Conservation (phyloP, 2,888 invertebrate genomes). For the Strigamia crassipes region DNA sequence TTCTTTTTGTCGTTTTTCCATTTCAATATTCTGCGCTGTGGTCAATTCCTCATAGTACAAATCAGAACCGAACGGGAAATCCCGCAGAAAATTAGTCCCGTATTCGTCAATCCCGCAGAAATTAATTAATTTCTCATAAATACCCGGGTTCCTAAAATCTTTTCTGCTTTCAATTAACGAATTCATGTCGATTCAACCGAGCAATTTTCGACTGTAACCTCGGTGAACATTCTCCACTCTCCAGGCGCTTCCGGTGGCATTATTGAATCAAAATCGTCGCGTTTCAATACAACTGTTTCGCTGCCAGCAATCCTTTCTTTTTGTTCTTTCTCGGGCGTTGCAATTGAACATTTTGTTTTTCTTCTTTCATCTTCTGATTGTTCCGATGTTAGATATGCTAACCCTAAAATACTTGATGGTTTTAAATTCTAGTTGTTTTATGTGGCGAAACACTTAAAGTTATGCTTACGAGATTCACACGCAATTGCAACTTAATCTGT, state of each 20-base stretch:
- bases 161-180: constrained; percentile 85
- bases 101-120: constrained; percentile 94
- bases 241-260: constrained; percentile 36
- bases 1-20: constrained; percentile 90
- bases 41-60: constrained; percentile 93
- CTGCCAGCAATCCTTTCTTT: not conserved
- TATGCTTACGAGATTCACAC: no score
- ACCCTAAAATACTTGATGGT: no score
- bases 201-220: constrained; percentile 73
- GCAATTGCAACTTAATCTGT: no score
- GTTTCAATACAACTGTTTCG: not conserved
- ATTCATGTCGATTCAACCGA: constrained; percentile 84
- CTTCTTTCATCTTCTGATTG: not conserved
- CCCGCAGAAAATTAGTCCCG: constrained; percentile 95
- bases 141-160: constrained; percentile 94
- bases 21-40: constrained; percentile 84
- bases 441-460: no score
- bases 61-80: constrained; percentile 90
- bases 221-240: not conserved
- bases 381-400: no score
- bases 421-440: no score
- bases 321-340: not conserved
- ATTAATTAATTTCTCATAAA: constrained; percentile 94
- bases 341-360: not conserved
- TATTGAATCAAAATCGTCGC: not conserved